These are phyloP conservation scores for Drosophila pseudotakahashii DNA, from an alignment of 2,888 invertebrate genomes.

Conservation along the genomic window DNA sequence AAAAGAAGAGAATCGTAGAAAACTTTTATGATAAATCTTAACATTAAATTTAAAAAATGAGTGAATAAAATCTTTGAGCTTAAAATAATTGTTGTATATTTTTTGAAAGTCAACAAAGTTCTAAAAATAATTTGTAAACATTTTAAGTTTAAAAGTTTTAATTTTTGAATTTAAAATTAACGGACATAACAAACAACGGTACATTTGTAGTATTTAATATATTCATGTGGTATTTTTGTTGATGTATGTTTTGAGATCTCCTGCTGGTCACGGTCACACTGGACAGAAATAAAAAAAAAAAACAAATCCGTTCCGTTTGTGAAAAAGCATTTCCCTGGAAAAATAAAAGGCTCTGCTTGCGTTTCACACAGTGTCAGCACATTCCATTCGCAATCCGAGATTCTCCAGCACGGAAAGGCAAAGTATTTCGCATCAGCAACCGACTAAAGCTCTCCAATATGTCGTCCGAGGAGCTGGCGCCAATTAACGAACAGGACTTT, in stretches of 20 bases:
- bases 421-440: background rate
- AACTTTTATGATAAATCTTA: background rate
- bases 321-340: conserved; percentile 23
- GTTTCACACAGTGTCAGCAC: conserved; percentile 23
- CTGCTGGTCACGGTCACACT: conserved; percentile 8
- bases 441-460: conserved; percentile 65
- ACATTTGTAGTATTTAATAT: background rate
- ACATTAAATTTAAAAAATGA: background rate
- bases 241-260: background rate
- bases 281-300: conserved; percentile 20
- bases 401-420: background rate
- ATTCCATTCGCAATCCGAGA: conserved; percentile 3
- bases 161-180: conserved; percentile 1
- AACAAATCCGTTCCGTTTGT: conserved; percentile 22
- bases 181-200: background rate
- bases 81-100: background rate
- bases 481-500: conserved; percentile 87
- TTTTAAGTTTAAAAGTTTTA: too few relatives aligned
- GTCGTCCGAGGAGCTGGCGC: conserved; percentile 82
- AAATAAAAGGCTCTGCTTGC: conserved; percentile 6
- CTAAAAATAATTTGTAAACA: too few relatives aligned
- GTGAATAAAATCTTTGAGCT: conserved; percentile 10
- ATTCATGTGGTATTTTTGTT: background rate
- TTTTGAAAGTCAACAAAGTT: background rate
- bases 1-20: background rate